These are phyloP conservation scores for Sapajus apella DNA, from an alignment of 2,113 vertebrate genomes.

Conservation along the genomic window DNA sequence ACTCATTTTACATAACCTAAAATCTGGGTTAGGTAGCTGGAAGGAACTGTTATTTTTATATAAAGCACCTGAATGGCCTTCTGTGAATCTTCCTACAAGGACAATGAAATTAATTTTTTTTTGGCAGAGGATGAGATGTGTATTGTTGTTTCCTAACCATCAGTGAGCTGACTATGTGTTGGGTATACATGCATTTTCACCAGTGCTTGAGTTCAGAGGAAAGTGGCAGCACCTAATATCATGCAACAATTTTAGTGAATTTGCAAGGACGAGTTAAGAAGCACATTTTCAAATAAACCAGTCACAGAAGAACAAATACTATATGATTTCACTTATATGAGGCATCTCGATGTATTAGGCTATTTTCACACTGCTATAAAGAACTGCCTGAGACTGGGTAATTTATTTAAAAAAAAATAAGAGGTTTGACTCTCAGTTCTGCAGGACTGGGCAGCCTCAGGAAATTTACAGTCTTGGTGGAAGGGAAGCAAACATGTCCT, in stretches of 20 bases:
- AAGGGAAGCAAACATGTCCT: too few relatives aligned
- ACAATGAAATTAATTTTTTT: slow-evolving; percentile 66
- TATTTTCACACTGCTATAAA: too few relatives aligned
- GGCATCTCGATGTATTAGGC: background rate
- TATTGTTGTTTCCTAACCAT: background rate
- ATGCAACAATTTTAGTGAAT: slow-evolving; percentile 4
- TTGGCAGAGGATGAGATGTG: slow-evolving; percentile 14
- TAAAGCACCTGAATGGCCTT: slow-evolving; percentile 74
- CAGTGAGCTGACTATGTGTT: background rate
- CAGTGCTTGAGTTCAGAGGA: background rate
- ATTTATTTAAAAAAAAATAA: too few relatives aligned
- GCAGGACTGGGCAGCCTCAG: too few relatives aligned
- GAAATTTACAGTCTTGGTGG: too few relatives aligned
- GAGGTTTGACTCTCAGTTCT: too few relatives aligned
- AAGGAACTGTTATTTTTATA: slow-evolving; percentile 77
- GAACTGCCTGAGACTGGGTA: too few relatives aligned
- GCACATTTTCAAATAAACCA: slow-evolving; percentile 5
- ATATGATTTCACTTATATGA: background rate
- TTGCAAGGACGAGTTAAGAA: slow-evolving; percentile 37
- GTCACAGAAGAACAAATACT: background rate
- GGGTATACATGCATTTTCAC: background rate
- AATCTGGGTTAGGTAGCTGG: slow-evolving; percentile 76
- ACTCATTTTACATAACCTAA: slow-evolving; percentile 67
- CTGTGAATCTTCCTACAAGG: slow-evolving; percentile 71
- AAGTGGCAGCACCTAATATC: background rate